Percentiles rank a stretch among this genome's conserved stretches.
Conservation (phyloP, 1,140 invertebrate species). For the Oedothorax gibbosus region DNA sequence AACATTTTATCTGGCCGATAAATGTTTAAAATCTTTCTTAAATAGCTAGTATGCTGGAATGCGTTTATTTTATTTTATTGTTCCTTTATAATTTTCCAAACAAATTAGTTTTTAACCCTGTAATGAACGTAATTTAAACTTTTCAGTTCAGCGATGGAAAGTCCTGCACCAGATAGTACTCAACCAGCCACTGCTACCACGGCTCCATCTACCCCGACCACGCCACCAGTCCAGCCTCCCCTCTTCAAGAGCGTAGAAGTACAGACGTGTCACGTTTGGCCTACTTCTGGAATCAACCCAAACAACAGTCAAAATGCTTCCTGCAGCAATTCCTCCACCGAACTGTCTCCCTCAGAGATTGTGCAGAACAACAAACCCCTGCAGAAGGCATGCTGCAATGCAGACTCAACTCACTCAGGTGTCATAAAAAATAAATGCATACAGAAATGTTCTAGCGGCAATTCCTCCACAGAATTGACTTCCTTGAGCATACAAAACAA, state of each 20-base stretch:
- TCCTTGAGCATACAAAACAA: too few relatives aligned
- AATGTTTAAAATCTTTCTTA: too few relatives aligned
- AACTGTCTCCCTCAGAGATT: not conserved
- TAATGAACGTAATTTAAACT: not conserved
- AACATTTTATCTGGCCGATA: too few relatives aligned
- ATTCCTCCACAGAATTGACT: too few relatives aligned
- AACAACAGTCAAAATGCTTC: not conserved
- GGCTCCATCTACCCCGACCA: not conserved
- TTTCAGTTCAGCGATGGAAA: slow-evolving; percentile 15
- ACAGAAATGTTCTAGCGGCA: too few relatives aligned
- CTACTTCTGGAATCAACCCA: not conserved
- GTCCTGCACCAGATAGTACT: not conserved
- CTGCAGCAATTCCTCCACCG: not conserved
- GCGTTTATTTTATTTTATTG: too few relatives aligned
- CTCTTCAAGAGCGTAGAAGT: slow-evolving; percentile 43
- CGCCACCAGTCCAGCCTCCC: not conserved
- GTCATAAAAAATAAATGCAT: too few relatives aligned
- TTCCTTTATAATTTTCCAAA: not conserved
- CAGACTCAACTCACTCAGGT: too few relatives aligned
- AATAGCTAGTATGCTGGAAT: too few relatives aligned
- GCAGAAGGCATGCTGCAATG: too few relatives aligned
- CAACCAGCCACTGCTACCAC: not conserved
- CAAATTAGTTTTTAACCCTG: not conserved
- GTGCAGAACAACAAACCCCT: not conserved
- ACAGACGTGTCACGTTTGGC: slow-evolving; percentile 35